Percentiles rank a stretch among this genome's conserved stretches.
phyloP scores from a whole-genome alignment of 2,113 vertebrate species.

The Motacilla tschutschensis region DNA sequence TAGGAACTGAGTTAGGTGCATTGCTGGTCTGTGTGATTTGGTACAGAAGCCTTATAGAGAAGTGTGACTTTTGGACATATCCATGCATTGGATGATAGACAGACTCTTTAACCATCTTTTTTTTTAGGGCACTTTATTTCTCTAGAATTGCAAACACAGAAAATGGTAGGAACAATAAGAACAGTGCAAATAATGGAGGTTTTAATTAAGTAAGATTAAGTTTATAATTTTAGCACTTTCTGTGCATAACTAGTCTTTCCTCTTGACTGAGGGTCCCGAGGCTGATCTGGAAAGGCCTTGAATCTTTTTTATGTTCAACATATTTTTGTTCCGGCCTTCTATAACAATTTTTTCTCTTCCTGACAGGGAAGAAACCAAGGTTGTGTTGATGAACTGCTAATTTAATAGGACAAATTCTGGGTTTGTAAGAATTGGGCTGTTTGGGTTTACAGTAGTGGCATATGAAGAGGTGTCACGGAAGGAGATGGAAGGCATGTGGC shows the following conservation, averaged over 20 bases:
- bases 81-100: not conserved
- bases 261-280: not conserved
- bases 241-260: not conserved
- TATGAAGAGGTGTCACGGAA: not conserved
- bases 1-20: fast-evolving
- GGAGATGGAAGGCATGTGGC: not conserved
- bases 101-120: not conserved
- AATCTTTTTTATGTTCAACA: not conserved
- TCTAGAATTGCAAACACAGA: conserved; percentile 8
- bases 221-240: conserved; percentile 13
- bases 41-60: not conserved
- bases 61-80: not conserved
- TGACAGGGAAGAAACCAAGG: not conserved
- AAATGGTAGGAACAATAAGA: not conserved
- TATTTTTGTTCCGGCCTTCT: not conserved
- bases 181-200: conserved; percentile 13
- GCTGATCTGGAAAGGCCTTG: not conserved
- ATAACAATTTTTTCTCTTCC: not conserved
- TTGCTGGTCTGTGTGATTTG: fast-evolving
- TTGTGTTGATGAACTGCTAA: not conserved
- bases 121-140: not conserved
- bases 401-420: not conserved
- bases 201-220: conserved; percentile 28
- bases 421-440: not conserved
- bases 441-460: not conserved